Evolutionary conservation across 2,113 vertebrate genomes (phyloP).

Genomic region (Ammodytes dubius): DNA sequence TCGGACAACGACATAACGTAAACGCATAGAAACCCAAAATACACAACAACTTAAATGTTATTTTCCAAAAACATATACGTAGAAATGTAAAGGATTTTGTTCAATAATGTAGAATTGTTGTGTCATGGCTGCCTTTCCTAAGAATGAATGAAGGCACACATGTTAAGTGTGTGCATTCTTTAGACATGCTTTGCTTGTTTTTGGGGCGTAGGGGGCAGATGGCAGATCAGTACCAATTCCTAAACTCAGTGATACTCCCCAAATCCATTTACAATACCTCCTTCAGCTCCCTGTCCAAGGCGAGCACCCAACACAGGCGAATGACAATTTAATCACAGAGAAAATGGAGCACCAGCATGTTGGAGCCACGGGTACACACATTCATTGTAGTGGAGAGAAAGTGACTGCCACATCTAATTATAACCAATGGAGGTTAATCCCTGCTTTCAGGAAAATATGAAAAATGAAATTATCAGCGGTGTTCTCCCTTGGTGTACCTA

Average conservation of each 20-base stretch:
- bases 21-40: no score
- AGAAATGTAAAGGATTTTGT: background rate
- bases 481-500: slow-evolving; percentile 34
- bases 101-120: background rate
- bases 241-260: slow-evolving; percentile 19
- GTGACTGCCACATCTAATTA: slow-evolving; percentile 76
- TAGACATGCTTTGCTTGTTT: background rate
- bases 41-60: background rate
- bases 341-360: slow-evolving; percentile 51
- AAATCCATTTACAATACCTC: slow-evolving; percentile 36
- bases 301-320: slow-evolving; percentile 14
- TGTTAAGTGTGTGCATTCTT: background rate
- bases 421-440: slow-evolving; percentile 79
- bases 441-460: slow-evolving; percentile 55
- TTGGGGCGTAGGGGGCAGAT: slow-evolving; percentile 19
- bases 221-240: slow-evolving; percentile 49
- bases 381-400: slow-evolving; percentile 60
- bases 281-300: slow-evolving; percentile 42
- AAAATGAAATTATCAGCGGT: background rate
- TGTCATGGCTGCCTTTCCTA: background rate
- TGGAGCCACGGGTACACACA: slow-evolving; percentile 43
- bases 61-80: background rate
- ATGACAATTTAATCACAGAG: slow-evolving; percentile 55
- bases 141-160: background rate
- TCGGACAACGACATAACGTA: no score